Evolutionary conservation across 2,888 invertebrate species (phyloP).

Genomic region (Thereva unica): DNA sequence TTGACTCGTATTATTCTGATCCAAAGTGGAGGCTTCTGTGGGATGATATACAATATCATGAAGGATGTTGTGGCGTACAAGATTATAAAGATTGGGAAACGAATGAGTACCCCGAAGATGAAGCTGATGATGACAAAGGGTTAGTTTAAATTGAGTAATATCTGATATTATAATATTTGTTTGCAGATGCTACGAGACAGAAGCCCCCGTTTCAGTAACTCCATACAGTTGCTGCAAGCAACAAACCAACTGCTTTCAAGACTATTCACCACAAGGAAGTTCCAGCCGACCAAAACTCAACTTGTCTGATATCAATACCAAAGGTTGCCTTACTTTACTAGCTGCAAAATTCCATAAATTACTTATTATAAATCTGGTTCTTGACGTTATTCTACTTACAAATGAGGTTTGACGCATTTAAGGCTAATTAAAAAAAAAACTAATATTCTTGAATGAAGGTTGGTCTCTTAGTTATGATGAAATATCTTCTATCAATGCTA

Average conservation of each 20-base stretch:
- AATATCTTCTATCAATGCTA: slow-evolving; percentile 9
- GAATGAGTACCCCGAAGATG: slow-evolving; percentile 2
- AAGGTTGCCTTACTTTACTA: slow-evolving; percentile 38
- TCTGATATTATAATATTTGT: not conserved
- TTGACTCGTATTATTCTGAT: slow-evolving; percentile 52
- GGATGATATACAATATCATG: slow-evolving; percentile 52
- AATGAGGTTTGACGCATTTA: too few species aligned
- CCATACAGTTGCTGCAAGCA: slow-evolving; percentile 43
- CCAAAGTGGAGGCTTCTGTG: slow-evolving; percentile 56
- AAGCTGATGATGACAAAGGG: not conserved
- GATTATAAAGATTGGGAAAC: slow-evolving; percentile 52
- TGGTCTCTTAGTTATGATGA: slow-evolving; percentile 30
- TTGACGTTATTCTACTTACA: too few species aligned
- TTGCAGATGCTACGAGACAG: not conserved
- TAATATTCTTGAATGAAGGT: slow-evolving; percentile 19
- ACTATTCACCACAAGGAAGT: slow-evolving; percentile 15
- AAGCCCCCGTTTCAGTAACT: slow-evolving; percentile 35
- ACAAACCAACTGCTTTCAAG: slow-evolving; percentile 35
- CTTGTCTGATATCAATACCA: slow-evolving; percentile 34
- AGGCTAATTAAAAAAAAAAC: too few species aligned
- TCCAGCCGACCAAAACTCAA: slow-evolving; percentile 21
- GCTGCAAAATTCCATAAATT: slow-evolving; percentile 3
- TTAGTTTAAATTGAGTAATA: not conserved
- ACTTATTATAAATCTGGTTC: too few species aligned
- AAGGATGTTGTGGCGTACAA: slow-evolving; percentile 55